Evolutionary conservation across 2,797 vertebrate genomes (phyloP), one percentile per base, ranked within the genome.

Genomic region (Takifugu ocellatus): DNA sequence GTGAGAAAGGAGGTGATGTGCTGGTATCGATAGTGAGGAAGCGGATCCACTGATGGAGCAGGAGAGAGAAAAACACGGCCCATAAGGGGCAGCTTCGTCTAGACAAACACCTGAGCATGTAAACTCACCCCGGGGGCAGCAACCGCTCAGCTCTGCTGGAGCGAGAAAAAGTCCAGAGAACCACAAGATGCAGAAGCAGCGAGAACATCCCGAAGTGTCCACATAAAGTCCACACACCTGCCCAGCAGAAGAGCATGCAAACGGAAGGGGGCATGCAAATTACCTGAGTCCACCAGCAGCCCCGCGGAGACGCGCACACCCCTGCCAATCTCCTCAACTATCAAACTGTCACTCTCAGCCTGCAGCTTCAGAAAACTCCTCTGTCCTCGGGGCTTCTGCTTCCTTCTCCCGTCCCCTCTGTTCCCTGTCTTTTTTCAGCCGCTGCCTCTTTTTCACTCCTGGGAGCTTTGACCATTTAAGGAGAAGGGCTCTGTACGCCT

Each of bases 391-490:
- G 77, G 74, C 79, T 91, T 92, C 90, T 92, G 89, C 78, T 87
- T 84, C 89, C 90, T 87, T 89, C 83, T 85, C 84, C 92, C 93
- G 91, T 91, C 87, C 83, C 84, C 89, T 93, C 91, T 87, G 94
- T 92, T 91, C 81, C 74, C 75, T 91, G 89, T 90, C 91, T 92
- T 89, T 89, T 92, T 90, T 88, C 87, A 89, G 88, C 91, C 90
- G 88, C 93, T 94, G 93, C 94, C 93, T 94, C 94, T 91, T 90
- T 90, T 92, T 92, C 93, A 95, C 95, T 97, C 94, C 92, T 93
- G 94, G 96, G 96, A 98, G 94, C 96, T 98, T 97, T 99, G 96
- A 98, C 97, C 97, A 99, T 99, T 97, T 99, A 99, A 98, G 97
- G 97, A 95, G 94, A 99, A 96, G 91, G 84, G 91, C 90, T 97